phyloP scores from a whole-genome alignment of 2,113 vertebrate genomes.

The Caloenas nicobarica region DNA sequence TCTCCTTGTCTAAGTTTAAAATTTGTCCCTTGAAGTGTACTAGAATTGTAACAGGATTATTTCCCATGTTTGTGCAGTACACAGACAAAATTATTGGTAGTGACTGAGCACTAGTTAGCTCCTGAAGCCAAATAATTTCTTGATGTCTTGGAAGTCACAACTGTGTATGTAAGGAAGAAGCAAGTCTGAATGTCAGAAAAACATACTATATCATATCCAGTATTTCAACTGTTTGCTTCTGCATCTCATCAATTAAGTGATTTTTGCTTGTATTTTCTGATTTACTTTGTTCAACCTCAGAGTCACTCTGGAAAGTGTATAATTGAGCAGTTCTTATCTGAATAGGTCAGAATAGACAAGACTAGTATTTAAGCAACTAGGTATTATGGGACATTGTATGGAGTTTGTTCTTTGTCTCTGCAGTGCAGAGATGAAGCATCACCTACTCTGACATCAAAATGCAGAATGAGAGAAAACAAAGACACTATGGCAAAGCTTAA shows the following conservation, averaged over 20 bases:
- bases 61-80: background rate
- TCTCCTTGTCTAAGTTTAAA: background rate
- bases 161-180: background rate
- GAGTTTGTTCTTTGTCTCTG: background rate
- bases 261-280: background rate
- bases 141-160: background rate
- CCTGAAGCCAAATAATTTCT: background rate
- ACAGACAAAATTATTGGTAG: accelerated
- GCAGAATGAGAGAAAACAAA: background rate
- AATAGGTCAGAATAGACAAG: slow-evolving; percentile 7
- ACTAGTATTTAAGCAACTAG: background rate
- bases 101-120: background rate
- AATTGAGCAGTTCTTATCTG: background rate
- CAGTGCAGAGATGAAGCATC: background rate
- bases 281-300: background rate
- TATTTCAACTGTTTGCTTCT: background rate
- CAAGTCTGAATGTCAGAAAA: background rate
- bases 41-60: background rate
- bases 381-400: background rate
- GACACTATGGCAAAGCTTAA: background rate
- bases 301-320: background rate
- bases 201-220: background rate
- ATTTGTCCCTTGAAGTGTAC: background rate
- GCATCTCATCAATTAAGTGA: background rate
- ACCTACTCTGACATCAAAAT: background rate